Conservation (phyloP, 1,140 invertebrate genomes). For the Orussus abietinus region DNA sequence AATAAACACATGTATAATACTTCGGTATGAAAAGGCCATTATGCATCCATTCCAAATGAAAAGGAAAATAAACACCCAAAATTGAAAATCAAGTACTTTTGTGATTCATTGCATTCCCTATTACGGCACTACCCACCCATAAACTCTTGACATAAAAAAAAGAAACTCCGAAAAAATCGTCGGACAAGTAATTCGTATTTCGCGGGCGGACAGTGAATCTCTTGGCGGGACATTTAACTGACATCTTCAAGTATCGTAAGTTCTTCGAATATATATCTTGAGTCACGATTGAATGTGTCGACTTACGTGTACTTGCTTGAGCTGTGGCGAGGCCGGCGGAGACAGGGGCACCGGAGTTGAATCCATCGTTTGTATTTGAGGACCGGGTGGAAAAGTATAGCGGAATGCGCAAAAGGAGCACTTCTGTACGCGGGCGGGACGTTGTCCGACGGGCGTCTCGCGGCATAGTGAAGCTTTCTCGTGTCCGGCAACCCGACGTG, state of each 20-base stretch:
- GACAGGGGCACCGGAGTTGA: slow-evolving; percentile 46
- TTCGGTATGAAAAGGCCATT: no score
- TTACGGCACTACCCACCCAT: no score
- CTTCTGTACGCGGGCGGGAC: slow-evolving; percentile 19
- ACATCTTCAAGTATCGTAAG: not conserved
- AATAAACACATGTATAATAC: no score
- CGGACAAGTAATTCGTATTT: slow-evolving; percentile 23
- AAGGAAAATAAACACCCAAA: no score
- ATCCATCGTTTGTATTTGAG: slow-evolving; percentile 25
- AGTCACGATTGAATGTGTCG: not conserved
- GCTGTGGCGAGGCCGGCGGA: slow-evolving; percentile 58
- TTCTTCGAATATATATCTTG: not conserved
- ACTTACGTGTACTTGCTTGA: slow-evolving; percentile 56
- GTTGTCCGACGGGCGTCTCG: slow-evolving; percentile 29
- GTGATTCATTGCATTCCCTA: no score
- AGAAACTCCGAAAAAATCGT: no score
- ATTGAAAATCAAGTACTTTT: no score
- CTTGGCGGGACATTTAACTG: slow-evolving; percentile 31
- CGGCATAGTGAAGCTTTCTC: slow-evolving; percentile 42
- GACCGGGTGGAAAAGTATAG: slow-evolving; percentile 1
- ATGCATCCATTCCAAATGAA: no score
- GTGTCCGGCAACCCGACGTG: slow-evolving; percentile 26
- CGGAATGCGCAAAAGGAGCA: slow-evolving; percentile 15
- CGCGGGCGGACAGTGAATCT: slow-evolving; percentile 23
- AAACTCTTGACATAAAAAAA: no score